Evolutionary conservation across 2,888 invertebrate genomes (phyloP), one percentile per base, ranked within the genome.

Genomic region (Plebejus argus): DNA sequence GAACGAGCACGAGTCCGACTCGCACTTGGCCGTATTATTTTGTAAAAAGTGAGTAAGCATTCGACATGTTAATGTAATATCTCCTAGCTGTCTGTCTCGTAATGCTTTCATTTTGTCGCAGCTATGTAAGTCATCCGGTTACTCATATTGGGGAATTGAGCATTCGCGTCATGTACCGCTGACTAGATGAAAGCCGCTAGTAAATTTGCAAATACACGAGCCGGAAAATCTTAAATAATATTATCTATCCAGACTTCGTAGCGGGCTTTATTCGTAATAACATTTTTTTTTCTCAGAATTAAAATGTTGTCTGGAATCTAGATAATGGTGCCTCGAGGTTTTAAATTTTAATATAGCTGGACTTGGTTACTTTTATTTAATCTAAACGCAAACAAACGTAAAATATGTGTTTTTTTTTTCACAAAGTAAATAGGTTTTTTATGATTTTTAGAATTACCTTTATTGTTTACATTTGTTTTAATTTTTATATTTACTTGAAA

Each of bases 101-200:
- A 66, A 66, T 61, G 61, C 12, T 23, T 23, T 61, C 23, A 61
- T 66, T 66, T 66, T 33, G 66, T 66, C 28, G 28, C 28, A 33
- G 66, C 15, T 39, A 39, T 39, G 71, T 20, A n/a, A 71, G 35
- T 39, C 20, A 39, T 71, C 71, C 39, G 71, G 39, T 39, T 39
- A 39, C 1, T 70, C 23, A 39, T 39, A 71, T 23, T 20, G 15
- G 20, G 39, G 71, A 10, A 39, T 71, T 71, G 18, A 39, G 71
- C 3, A 71, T 71, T 71, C 71, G 10, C 20, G 71, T 71, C 71
- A 71, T 71, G 71, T 71, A 20, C 3, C 71, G n/a, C 8, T 71
- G 8, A 20, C 71, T 39, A 35, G 71, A 71, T 71, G 71, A 71
- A 39, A n/a, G 71, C 71, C 23, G 8, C 70, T 39, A 39, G 20